phyloP scores from a whole-genome alignment of 2,797 vertebrate genomes.

The Aldrovandia affinis region DNA sequence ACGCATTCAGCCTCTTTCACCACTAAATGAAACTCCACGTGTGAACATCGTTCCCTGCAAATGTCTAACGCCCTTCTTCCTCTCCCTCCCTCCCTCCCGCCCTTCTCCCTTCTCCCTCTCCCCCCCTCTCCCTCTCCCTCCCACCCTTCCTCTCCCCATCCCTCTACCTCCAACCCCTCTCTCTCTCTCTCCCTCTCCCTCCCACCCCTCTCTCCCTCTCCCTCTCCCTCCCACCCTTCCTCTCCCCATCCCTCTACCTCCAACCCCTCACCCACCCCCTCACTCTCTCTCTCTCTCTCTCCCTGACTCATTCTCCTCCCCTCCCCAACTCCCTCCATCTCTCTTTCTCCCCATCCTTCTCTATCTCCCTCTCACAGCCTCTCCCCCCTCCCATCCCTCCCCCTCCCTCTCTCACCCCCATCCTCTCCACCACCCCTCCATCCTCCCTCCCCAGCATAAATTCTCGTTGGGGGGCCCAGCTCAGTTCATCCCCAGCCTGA shows the following conservation, averaged over 20 bases:
- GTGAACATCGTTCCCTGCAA: not conserved
- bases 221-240: not conserved
- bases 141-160: not conserved
- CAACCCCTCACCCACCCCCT: not conserved
- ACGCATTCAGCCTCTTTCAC: not conserved
- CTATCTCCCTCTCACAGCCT: not conserved
- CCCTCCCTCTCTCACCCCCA: not conserved
- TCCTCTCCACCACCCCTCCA: not conserved
- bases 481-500: slow-evolving; percentile 60
- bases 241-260: not conserved
- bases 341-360: no score
- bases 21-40: not conserved
- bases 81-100: not conserved
- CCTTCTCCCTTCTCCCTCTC: not conserved
- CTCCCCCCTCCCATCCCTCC: not conserved
- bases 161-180: not conserved
- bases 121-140: not conserved
- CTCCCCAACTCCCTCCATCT: no score
- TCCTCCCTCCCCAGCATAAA: slow-evolving; percentile 32
- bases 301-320: no score
- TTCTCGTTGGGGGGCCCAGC: slow-evolving; percentile 15
- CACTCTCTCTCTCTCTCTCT: not conserved
- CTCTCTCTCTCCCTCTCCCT: not conserved
- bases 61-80: not conserved
- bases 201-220: not conserved